Conservation (phyloP, 2,888 invertebrate genomes). For the Phyllotreta striolata region DNA sequence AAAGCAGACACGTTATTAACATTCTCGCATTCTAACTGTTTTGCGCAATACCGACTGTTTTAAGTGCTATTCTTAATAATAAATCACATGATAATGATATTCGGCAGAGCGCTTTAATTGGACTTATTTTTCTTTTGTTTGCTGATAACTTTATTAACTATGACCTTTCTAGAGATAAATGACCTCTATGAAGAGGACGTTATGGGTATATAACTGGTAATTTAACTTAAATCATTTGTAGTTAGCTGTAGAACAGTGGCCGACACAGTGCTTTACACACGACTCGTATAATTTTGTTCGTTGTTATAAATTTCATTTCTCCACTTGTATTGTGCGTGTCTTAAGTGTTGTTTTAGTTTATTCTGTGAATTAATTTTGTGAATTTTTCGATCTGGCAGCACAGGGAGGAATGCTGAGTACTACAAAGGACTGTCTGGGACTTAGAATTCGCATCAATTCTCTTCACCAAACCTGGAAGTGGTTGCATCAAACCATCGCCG, state of each 20-base stretch:
- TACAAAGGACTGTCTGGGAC: constrained; percentile 85
- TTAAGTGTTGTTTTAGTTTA: constrained; percentile 15
- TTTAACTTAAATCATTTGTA: constrained; percentile 29
- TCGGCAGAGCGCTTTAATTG: constrained; percentile 42
- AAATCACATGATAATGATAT: constrained; percentile 48
- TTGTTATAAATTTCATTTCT: constrained; percentile 6
- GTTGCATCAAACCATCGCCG: constrained; percentile 88
- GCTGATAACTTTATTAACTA: constrained; percentile 48
- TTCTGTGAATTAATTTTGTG: constrained; percentile 33
- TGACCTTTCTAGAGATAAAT: constrained; percentile 54
- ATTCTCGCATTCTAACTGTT: not conserved
- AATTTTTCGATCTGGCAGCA: constrained; percentile 53
- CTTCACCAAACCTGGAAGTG: constrained; percentile 95
- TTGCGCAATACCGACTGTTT: constrained; percentile 21
- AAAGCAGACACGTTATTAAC: constrained; percentile 5
- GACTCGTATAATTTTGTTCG: constrained; percentile 29
- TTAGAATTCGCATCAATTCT: constrained; percentile 86
- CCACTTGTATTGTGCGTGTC: constrained; percentile 26
- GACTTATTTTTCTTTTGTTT: constrained; percentile 52
- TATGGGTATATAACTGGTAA: constrained; percentile 52
- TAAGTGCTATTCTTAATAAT: constrained; percentile 28
- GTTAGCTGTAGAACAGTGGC: constrained; percentile 23
- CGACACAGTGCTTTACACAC: not conserved
- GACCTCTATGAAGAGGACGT: constrained; percentile 48
- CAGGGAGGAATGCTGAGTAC: constrained; percentile 66